These are phyloP conservation scores for Drosophila atripex DNA, from an alignment of 2,888 invertebrate species.

Conservation along the genomic window DNA sequence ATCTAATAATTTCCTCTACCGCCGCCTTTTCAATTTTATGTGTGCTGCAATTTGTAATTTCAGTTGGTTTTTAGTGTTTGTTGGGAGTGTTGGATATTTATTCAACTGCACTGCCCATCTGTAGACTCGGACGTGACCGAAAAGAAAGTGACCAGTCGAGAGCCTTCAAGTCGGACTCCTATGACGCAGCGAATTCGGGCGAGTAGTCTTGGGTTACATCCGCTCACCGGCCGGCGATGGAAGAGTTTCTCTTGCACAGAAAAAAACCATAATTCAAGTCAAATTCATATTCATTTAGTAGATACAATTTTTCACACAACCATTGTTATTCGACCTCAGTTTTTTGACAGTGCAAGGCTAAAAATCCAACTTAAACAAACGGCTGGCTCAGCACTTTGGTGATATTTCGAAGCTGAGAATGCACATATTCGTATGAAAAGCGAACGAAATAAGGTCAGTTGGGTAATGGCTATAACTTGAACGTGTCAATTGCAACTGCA, in stretches of 20 bases:
- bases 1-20: slow-evolving; percentile 68
- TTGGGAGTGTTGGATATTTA: slow-evolving; percentile 14
- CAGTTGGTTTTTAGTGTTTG: slow-evolving; percentile 26
- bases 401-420: slow-evolving; percentile 38
- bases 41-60: slow-evolving; percentile 53
- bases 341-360: slow-evolving; percentile 18
- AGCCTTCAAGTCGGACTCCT: slow-evolving; percentile 19
- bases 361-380: slow-evolving; percentile 49
- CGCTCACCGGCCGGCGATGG: slow-evolving; percentile 46
- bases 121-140: slow-evolving; percentile 53
- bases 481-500: slow-evolving; percentile 56
- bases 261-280: slow-evolving; percentile 8
- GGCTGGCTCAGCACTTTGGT: slow-evolving; percentile 36
- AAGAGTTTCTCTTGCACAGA: slow-evolving; percentile 43
- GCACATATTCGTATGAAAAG: slow-evolving; percentile 48
- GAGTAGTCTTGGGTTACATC: slow-evolving; percentile 43
- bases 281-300: not conserved
- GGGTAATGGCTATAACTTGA: slow-evolving; percentile 67
- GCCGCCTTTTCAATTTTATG: slow-evolving; percentile 18
- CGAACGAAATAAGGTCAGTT: slow-evolving; percentile 72
- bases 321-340: not conserved
- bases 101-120: slow-evolving; percentile 16
- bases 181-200: slow-evolving; percentile 58
- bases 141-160: slow-evolving; percentile 69
- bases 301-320: not conserved